Evolutionary conservation across 2,888 invertebrate species (phyloP).

Genomic region (Saturnia japonica): DNA sequence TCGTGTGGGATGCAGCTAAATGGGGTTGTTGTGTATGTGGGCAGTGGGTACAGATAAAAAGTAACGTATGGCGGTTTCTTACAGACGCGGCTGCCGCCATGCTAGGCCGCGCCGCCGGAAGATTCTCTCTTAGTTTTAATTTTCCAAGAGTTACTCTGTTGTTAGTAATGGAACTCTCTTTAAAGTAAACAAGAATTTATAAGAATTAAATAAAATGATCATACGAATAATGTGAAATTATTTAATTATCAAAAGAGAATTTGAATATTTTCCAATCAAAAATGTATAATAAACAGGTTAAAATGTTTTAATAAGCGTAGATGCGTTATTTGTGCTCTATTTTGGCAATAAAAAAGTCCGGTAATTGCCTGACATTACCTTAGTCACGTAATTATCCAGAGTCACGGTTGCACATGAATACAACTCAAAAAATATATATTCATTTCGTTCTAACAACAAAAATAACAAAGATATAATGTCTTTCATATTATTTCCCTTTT

Average conservation of each 20-base stretch:
- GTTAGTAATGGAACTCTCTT: neutral
- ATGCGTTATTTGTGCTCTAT: too few relatives aligned
- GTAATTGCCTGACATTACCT: too few relatives aligned
- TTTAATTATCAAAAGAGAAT: neutral
- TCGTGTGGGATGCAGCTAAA: conserved; percentile 58
- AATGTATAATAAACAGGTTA: too few relatives aligned
- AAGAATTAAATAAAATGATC: neutral
- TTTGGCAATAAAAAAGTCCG: too few relatives aligned
- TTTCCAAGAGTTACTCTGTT: neutral
- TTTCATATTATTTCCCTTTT: too few relatives aligned
- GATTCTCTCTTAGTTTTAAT: neutral
- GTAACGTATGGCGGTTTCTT: conserved; percentile 7
- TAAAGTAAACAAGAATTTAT: neutral
- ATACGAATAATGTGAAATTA: neutral
- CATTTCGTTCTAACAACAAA: too few relatives aligned
- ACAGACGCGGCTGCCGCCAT: neutral
- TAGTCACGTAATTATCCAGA: too few relatives aligned
- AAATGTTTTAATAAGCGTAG: too few relatives aligned
- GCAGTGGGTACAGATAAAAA: conserved; percentile 41
- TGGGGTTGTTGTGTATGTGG: conserved; percentile 57
- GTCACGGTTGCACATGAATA: too few relatives aligned
- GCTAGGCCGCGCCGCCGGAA: too few relatives aligned
- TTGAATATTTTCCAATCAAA: neutral
- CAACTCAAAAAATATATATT: too few relatives aligned
- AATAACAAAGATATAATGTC: too few relatives aligned